phyloP scores from a whole-genome alignment of 2,113 vertebrate species.

The Toxostoma redivivum region DNA sequence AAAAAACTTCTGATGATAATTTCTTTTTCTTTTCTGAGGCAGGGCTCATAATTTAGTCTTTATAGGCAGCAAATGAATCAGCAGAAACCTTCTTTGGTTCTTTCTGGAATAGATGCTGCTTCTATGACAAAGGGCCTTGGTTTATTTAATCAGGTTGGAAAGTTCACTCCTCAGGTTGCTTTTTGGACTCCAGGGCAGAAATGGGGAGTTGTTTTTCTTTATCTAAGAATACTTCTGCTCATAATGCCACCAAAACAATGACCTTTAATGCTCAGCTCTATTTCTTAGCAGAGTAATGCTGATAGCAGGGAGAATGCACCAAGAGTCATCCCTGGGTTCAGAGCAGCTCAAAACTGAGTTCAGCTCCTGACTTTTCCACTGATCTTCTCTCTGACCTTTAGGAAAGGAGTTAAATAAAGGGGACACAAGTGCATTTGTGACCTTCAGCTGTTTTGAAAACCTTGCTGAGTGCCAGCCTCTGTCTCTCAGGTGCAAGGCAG shows the following conservation, averaged over 20 bases:
- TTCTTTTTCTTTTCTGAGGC: neutral
- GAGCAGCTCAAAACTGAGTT: neutral
- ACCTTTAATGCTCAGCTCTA: neutral
- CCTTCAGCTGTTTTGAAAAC: neutral
- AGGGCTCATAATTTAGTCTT: neutral
- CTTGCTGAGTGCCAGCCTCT: neutral
- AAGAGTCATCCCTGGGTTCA: neutral
- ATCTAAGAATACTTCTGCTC: neutral
- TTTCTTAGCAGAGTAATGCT: neutral
- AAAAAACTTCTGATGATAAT: neutral
- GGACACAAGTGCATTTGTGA: neutral
- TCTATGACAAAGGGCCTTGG: neutral
- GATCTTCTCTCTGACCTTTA: neutral
- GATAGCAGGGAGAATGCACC: neutral
- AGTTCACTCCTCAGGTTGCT: neutral
- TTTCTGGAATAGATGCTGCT: neutral
- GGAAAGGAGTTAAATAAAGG: neutral
- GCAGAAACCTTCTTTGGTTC: neutral
- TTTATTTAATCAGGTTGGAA: neutral
- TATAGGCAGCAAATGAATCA: constrained; percentile 22
- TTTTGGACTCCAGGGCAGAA: neutral
- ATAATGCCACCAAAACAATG: neutral
- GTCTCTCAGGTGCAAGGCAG: neutral
- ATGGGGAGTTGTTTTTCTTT: neutral
- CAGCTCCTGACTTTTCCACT: neutral